phyloP scores from a whole-genome alignment of 1,140 invertebrate genomes.

The Pogonus chalceus region DNA sequence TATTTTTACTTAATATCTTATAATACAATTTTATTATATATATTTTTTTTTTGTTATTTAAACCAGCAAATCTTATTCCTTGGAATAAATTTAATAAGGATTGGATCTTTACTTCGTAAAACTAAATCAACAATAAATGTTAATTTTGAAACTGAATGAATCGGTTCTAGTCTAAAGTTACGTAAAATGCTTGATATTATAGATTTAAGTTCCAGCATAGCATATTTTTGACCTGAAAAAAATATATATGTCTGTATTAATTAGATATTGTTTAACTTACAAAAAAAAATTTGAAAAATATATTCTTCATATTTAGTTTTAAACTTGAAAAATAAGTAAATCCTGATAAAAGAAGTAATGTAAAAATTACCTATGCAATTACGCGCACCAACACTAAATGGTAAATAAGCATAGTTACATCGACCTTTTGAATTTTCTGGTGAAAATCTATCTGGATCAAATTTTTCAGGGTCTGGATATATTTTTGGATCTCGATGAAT shows the following conservation, averaged over 20 bases:
- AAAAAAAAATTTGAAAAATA: neutral
- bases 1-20: too few relatives aligned
- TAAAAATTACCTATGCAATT: neutral
- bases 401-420: constrained; percentile 37
- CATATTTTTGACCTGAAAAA: neutral
- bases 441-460: constrained; percentile 57
- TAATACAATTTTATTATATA: too few relatives aligned
- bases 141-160: too few relatives aligned
- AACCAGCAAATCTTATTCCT: too few relatives aligned
- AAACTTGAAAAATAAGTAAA: neutral
- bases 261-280: neutral
- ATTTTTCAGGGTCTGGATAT: constrained; percentile 53
- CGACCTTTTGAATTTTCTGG: constrained; percentile 31
- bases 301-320: neutral
- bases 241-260: neutral
- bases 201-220: neutral
- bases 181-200: neutral
- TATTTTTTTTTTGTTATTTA: too few relatives aligned
- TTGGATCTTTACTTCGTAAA: too few relatives aligned
- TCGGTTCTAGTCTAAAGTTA: neutral
- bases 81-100: too few relatives aligned
- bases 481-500: constrained; percentile 47
- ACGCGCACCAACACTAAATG: constrained; percentile 41
- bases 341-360: neutral
- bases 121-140: too few relatives aligned